Conservation (phyloP, 2,888 invertebrate species). For the Scaptomyza flava region DNA sequence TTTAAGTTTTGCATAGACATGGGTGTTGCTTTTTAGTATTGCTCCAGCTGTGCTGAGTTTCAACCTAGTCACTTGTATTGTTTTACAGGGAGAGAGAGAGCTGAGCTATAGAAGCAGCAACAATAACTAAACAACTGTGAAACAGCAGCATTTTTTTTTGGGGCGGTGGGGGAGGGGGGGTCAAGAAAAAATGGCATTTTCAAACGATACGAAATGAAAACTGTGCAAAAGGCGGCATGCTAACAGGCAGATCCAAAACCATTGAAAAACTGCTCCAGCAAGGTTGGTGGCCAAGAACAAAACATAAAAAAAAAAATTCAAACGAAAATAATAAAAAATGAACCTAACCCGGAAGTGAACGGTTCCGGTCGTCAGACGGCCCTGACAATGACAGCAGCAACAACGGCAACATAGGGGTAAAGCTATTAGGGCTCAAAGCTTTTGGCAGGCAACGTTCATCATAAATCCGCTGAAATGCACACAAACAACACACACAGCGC, state of each 20-base stretch:
- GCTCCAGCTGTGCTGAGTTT: conserved; percentile 5
- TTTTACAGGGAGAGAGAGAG: not conserved
- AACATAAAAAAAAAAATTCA: not conserved
- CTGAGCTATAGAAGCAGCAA: not conserved
- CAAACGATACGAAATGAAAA: not conserved
- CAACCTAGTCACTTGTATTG: not conserved
- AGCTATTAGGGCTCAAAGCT: conserved; percentile 29
- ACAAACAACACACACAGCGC: conserved; percentile 12
- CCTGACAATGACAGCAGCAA: conserved; percentile 21
- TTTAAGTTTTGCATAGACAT: conserved; percentile 11
- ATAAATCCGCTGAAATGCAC: conserved; percentile 24
- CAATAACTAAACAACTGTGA: conserved; percentile 10
- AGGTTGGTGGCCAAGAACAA: conserved; percentile 4
- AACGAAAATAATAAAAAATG: not conserved
- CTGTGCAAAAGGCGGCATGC: conserved; percentile 2
- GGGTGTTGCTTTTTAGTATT: conserved; percentile 13
- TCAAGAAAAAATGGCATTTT: not conserved
- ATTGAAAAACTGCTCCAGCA: not conserved
- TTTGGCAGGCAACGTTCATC: conserved; percentile 34
- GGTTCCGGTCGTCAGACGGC: conserved; percentile 21
- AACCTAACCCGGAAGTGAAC: conserved; percentile 9
- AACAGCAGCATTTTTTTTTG: not conserved
- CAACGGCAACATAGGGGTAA: conserved; percentile 3
- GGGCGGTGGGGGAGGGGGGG: no score
- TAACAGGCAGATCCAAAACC: not conserved